A percentile compares a stretch with the other conserved stretches of the same genome.
Evolutionary conservation across 2,888 invertebrate species (phyloP).

Genomic region (Drosophila atripex): DNA sequence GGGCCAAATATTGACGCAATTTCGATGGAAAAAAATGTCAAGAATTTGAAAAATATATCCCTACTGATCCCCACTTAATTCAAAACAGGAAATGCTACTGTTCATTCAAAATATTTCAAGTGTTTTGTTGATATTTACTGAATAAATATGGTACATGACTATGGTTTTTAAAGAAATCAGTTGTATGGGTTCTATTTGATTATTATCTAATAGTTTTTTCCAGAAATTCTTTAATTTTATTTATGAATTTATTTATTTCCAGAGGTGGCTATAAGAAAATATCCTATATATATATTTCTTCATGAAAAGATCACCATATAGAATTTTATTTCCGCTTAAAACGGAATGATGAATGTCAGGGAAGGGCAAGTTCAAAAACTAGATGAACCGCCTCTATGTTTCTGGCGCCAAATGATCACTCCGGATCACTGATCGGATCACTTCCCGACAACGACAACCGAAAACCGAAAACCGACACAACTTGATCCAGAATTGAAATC

Average conservation of each 20-base stretch:
- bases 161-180: neutral
- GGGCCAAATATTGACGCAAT: constrained; percentile 17
- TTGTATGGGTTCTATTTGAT: neutral
- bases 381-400: neutral
- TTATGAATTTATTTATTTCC: no score
- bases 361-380: neutral
- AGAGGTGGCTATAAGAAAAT: no score
- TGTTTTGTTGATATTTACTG: neutral
- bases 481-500: neutral
- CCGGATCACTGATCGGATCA: constrained; percentile 8
- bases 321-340: neutral
- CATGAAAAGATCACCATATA: no score
- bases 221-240: neutral
- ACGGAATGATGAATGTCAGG: neutral
- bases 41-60: constrained; percentile 6
- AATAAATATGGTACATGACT: neutral
- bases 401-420: neutral
- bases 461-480: no score
- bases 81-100: constrained; percentile 20
- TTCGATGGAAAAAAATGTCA: neutral
- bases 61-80: no score
- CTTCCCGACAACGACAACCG: neutral
- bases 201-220: constrained; percentile 1
- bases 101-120: constrained; percentile 2
- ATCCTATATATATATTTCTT: no score